These are phyloP conservation scores for Enhydra lutris DNA, from an alignment of 2,113 vertebrate genomes.

Conservation along the genomic window DNA sequence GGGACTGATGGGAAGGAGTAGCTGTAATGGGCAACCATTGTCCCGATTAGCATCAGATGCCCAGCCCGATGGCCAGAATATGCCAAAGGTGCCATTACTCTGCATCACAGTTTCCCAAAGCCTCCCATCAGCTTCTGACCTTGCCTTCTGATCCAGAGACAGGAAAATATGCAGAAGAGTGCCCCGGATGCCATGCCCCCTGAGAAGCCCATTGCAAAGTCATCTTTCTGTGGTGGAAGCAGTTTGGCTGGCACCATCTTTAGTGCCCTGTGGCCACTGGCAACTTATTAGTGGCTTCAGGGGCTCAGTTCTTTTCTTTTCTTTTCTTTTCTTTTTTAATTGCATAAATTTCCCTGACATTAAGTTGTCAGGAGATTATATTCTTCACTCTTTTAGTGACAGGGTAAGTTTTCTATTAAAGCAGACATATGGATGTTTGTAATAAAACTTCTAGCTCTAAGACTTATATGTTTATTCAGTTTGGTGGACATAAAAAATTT, in stretches of 20 bases:
- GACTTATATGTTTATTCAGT: neutral
- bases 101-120: conserved; percentile 99
- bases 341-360: neutral
- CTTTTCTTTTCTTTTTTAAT: neutral
- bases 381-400: neutral
- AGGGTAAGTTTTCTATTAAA: neutral
- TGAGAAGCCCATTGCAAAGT: neutral
- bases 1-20: neutral
- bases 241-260: neutral
- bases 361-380: neutral
- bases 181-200: neutral
- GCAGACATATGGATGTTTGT: neutral
- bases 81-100: conserved; percentile 96
- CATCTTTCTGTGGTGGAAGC: neutral
- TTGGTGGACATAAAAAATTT: neutral
- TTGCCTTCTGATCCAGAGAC: conserved; percentile 93
- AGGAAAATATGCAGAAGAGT: conserved; percentile 15
- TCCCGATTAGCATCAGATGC: conserved; percentile 91
- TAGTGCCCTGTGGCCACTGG: neutral
- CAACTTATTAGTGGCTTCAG: neutral
- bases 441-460: neutral
- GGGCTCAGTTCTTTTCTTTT: neutral
- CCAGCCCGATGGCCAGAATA: conserved; percentile 98
- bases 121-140: conserved; percentile 96
- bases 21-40: neutral